These are phyloP conservation scores for Malurus cyaneus DNA, from an alignment of 2,113 vertebrate species.

Conservation along the genomic window DNA sequence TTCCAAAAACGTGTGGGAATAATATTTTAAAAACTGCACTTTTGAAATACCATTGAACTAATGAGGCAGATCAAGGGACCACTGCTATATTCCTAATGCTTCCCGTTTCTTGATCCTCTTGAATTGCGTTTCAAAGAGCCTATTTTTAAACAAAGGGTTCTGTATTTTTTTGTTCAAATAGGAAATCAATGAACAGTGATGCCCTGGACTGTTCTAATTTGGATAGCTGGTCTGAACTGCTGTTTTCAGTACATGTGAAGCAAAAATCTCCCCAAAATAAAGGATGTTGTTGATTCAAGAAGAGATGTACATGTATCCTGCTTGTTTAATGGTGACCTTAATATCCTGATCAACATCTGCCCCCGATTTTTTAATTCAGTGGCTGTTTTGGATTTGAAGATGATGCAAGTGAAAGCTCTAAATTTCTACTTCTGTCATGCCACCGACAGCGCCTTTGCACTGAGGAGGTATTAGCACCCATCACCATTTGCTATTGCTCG, in stretches of 20 bases:
- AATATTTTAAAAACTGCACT: conserved; percentile 29
- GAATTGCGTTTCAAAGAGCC: not conserved
- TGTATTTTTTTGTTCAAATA: conserved; percentile 17
- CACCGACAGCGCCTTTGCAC: not conserved
- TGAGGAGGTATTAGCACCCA: not conserved
- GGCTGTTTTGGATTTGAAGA: not conserved
- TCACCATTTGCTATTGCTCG: not conserved
- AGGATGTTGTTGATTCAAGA: not conserved
- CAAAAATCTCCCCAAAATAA: not conserved
- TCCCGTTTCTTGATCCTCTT: not conserved
- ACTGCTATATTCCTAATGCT: not conserved
- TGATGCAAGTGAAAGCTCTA: not conserved
- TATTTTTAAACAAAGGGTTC: not conserved
- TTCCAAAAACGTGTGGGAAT: conserved; percentile 36
- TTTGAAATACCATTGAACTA: conserved; percentile 54
- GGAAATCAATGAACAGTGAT: conserved; percentile 24
- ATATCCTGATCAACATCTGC: not conserved
- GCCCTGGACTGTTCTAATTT: conserved; percentile 13
- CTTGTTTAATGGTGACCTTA: not conserved
- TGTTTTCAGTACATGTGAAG: not conserved
- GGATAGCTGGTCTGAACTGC: not conserved
- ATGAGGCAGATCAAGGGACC: conserved; percentile 23
- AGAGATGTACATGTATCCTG: not conserved
- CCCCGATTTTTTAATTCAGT: not conserved
- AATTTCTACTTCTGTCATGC: not conserved